phyloP scores from a whole-genome alignment of 1,140 invertebrate genomes.

The Coptotermes formosanus region DNA sequence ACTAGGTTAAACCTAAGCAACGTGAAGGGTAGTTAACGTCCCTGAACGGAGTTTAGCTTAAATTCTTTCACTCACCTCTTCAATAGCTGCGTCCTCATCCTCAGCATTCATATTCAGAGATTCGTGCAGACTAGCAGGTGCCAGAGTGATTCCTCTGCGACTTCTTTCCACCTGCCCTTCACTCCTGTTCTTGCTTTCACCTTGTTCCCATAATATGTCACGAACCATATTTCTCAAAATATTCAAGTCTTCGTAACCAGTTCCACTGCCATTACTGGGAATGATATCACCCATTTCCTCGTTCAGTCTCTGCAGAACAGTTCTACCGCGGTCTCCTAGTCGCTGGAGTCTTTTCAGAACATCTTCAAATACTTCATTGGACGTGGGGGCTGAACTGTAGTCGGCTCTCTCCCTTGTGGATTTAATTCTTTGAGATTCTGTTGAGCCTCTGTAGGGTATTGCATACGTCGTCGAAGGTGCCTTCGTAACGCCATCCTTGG shows the following conservation, averaged over 20 bases:
- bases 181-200: not conserved
- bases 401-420: not conserved
- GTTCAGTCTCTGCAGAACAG: slow-evolving; percentile 53
- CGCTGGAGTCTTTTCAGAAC: slow-evolving; percentile 55
- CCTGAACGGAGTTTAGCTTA: too few relatives aligned
- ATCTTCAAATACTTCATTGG: slow-evolving; percentile 58
- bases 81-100: slow-evolving; percentile 57
- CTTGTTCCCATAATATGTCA: not conserved
- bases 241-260: not conserved
- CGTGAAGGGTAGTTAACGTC: too few relatives aligned
- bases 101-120: slow-evolving; percentile 58
- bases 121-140: slow-evolving; percentile 40
- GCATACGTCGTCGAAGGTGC: not conserved
- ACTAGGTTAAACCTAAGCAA: too few relatives aligned
- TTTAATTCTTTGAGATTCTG: not conserved
- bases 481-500: not conserved
- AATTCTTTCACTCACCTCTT: slow-evolving; percentile 52
- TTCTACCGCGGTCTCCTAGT: slow-evolving; percentile 54
- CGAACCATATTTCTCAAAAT: not conserved
- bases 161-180: not conserved
- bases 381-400: slow-evolving; percentile 43
- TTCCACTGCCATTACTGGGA: slow-evolving; percentile 14
- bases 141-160: not conserved
- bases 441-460: not conserved
- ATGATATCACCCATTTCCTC: slow-evolving; percentile 42